phyloP scores from a whole-genome alignment of 2,113 vertebrate genomes.

The Pseudorectes ferrugineus region DNA sequence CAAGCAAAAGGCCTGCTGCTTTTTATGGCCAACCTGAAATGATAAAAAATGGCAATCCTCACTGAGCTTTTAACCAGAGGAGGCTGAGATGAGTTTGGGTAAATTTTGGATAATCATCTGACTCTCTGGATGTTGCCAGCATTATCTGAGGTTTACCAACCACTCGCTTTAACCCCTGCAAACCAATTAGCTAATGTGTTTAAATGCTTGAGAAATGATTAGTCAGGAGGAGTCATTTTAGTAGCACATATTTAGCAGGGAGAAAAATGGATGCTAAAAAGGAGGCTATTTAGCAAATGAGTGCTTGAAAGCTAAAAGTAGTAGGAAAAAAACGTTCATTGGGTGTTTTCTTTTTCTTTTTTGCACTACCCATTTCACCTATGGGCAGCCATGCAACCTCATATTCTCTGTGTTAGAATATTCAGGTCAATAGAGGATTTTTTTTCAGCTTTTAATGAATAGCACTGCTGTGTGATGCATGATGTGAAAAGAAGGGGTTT shows the following conservation, averaged over 20 bases:
- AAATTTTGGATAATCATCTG: not conserved
- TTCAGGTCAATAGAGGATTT: not conserved
- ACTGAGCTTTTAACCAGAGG: not conserved
- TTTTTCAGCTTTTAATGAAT: conserved; percentile 62
- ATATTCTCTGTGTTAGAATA: conserved; percentile 35
- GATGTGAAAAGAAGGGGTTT: conserved; percentile 49
- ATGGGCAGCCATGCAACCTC: conserved; percentile 39
- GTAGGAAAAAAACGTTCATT: not conserved
- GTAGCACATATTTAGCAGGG: not conserved
- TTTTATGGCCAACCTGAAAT: not conserved
- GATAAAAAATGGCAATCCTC: not conserved
- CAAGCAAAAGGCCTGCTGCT: not conserved
- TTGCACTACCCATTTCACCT: conserved; percentile 15
- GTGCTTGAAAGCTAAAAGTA: conserved; percentile 40
- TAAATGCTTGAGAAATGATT: not conserved
- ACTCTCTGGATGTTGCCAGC: not conserved
- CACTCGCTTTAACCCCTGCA: not conserved
- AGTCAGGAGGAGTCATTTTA: not conserved
- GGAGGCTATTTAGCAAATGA: conserved; percentile 21
- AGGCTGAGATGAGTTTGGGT: not conserved
- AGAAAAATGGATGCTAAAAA: conserved; percentile 28
- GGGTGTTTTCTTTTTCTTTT: not conserved
- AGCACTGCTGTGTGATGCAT: conserved; percentile 46
- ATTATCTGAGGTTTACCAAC: not conserved
- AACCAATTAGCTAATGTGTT: not conserved